Percentiles rank a stretch among this genome's conserved stretches.
Evolutionary conservation across 2,888 invertebrate genomes (phyloP).

Genomic region (Eurois occulta): DNA sequence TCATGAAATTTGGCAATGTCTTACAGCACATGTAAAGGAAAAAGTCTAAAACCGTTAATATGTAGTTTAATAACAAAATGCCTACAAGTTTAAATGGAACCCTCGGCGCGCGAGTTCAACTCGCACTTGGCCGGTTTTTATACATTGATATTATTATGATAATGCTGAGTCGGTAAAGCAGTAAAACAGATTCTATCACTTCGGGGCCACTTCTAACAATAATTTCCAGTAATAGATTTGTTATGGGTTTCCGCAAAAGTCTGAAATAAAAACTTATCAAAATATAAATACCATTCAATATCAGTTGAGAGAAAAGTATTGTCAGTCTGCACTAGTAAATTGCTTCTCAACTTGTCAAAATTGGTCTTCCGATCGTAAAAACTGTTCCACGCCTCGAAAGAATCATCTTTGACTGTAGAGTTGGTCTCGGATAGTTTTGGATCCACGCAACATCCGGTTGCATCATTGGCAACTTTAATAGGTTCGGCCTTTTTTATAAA

Average conservation of each 20-base stretch:
- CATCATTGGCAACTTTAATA: neutral
- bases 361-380: neutral
- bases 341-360: slow-evolving; percentile 8
- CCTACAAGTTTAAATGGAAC: no score
- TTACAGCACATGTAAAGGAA: no score
- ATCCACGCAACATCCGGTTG: neutral
- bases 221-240: neutral
- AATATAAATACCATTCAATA: neutral
- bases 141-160: neutral
- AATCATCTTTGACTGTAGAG: neutral
- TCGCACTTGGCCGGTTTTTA: no score
- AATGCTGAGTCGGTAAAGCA: neutral
- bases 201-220: neutral
- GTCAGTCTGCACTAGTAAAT: neutral
- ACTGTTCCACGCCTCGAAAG: neutral
- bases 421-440: neutral
- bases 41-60: no score
- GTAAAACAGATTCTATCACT: neutral
- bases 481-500: neutral
- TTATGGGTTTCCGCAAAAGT: neutral
- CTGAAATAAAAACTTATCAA: neutral
- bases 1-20: no score
- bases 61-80: no score
- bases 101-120: no score
- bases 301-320: neutral